Conservation (phyloP, 1,140 invertebrate genomes). For the Colletes latitarsis region DNA sequence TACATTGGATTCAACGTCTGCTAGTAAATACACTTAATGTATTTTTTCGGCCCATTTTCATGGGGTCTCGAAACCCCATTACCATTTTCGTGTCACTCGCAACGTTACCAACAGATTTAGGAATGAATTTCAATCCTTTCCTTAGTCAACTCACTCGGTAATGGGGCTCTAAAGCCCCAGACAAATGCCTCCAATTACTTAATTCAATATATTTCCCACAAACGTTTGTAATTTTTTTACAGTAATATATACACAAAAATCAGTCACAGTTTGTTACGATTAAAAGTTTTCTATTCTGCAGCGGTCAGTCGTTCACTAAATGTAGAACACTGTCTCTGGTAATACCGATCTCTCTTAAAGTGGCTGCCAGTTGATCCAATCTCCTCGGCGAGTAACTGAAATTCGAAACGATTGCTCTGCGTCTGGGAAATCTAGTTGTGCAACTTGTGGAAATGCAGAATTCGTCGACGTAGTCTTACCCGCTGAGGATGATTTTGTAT, state of each 20-base stretch:
- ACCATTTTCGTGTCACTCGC: too few relatives aligned
- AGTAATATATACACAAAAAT: neutral
- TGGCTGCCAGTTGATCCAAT: slow-evolving; percentile 63
- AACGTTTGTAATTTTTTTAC: slow-evolving; percentile 3
- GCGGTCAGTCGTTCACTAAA: slow-evolving; percentile 69
- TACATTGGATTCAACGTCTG: too few relatives aligned
- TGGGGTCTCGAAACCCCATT: too few relatives aligned
- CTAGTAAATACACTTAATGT: too few relatives aligned
- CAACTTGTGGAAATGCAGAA: neutral
- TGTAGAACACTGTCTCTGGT: slow-evolving; percentile 74
- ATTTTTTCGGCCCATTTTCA: too few relatives aligned
- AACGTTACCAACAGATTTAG: too few relatives aligned
- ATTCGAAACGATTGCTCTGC: neutral
- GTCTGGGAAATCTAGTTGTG: neutral
- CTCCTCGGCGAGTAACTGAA: slow-evolving; percentile 67
- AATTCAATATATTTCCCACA: neutral
- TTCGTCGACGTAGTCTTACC: slow-evolving; percentile 56
- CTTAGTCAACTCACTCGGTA: too few relatives aligned
- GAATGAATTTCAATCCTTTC: neutral
- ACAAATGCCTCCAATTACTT: too few relatives aligned
- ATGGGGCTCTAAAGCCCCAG: too few relatives aligned
- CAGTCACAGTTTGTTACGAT: neutral
- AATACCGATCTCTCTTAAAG: slow-evolving; percentile 71
- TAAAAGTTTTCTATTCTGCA: neutral
- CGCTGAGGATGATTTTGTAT: slow-evolving; percentile 75